Evolutionary conservation across 2,888 invertebrate species (phyloP).

Genomic region (Ichneumon xanthorius): DNA sequence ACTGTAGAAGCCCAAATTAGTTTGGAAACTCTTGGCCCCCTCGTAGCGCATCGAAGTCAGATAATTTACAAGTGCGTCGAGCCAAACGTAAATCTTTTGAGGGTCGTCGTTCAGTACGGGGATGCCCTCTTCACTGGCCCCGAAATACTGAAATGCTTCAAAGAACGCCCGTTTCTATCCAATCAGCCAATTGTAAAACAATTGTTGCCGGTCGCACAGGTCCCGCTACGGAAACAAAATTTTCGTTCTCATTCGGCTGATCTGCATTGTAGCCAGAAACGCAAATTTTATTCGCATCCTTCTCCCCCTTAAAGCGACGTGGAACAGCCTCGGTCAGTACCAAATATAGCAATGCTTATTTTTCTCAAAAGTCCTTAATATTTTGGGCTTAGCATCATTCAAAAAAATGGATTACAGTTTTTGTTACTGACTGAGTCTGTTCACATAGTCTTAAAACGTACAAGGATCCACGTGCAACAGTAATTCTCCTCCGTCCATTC

Average conservation of each 20-base stretch:
- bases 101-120: conserved; percentile 92
- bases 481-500: conserved; percentile 99
- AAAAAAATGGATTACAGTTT: no score
- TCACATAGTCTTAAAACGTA: no score
- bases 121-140: conserved; percentile 92
- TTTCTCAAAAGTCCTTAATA: no score
- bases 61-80: conserved; percentile 96
- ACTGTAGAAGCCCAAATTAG: not conserved
- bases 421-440: no score
- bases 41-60: not conserved
- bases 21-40: not conserved
- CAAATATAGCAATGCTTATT: no score
- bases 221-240: conserved; percentile 85
- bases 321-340: no score
- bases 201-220: conserved; percentile 89
- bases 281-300: not conserved
- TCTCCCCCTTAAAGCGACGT: not conserved
- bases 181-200: conserved; percentile 89
- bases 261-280: not conserved
- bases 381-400: no score
- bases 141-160: conserved; percentile 96
- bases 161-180: conserved; percentile 87
- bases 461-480: conserved; percentile 42
- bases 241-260: not conserved
- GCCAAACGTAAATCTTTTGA: conserved; percentile 98